A percentile compares a stretch with the other conserved stretches of the same genome.
Conservation (phyloP, 2,797 vertebrate species). For the Chelon auratus region DNA sequence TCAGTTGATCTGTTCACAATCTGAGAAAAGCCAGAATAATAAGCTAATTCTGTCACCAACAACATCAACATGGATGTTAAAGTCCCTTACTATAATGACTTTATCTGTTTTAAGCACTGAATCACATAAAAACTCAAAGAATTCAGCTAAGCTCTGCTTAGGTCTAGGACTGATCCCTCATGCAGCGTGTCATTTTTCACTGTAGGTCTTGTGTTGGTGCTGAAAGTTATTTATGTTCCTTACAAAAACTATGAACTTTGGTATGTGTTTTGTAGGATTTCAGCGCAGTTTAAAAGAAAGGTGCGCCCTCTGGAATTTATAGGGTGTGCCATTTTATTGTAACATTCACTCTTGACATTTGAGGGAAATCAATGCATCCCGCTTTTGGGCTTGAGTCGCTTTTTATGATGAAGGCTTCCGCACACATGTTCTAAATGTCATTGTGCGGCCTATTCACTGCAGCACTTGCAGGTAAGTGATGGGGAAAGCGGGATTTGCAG, state of each 20-base stretch:
- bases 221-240: neutral
- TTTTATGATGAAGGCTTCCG: conserved; percentile 47
- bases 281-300: conserved; percentile 23
- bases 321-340: conserved; percentile 46
- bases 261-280: conserved; percentile 5
- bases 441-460: conserved; percentile 34
- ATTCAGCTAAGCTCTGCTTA: too few species aligned
- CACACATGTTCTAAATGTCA: conserved; percentile 68
- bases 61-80: too few species aligned
- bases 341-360: conserved; percentile 71
- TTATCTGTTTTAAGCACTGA: too few species aligned
- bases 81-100: too few species aligned
- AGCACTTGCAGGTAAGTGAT: conserved; percentile 33
- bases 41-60: too few species aligned
- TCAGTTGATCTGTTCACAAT: too few species aligned
- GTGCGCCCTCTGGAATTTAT: conserved; percentile 38
- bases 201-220: neutral
- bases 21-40: too few species aligned
- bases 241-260: neutral
- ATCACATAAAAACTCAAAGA: too few species aligned
- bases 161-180: neutral
- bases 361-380: conserved; percentile 58
- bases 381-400: conserved; percentile 35
- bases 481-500: conserved; percentile 37
- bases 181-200: neutral